Evolutionary conservation across 2,797 vertebrate genomes (phyloP).

Genomic region (Discoglossus pictus): DNA sequence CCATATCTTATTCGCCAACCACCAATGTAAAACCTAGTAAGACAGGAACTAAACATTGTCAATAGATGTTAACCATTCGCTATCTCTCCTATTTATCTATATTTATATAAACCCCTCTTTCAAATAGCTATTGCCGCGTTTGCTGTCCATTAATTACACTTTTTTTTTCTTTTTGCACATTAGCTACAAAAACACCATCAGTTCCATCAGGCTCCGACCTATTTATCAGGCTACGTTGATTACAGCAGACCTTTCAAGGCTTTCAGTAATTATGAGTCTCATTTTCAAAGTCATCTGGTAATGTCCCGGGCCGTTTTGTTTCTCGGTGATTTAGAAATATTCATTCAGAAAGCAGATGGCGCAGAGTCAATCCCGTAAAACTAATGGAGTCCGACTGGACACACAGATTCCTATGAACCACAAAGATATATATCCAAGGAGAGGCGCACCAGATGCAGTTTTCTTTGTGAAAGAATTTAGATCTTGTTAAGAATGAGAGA

Average conservation of each 20-base stretch:
- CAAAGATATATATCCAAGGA: conserved; percentile 59
- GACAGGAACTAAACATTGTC: too few species aligned
- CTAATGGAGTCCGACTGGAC: conserved; percentile 72
- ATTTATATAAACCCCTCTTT: too few species aligned
- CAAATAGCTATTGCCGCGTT: too few species aligned
- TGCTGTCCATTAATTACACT: too few species aligned
- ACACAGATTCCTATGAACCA: conserved; percentile 66
- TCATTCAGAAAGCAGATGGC: conserved; percentile 69
- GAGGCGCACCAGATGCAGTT: conserved; percentile 66
- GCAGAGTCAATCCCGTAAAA: conserved; percentile 69
- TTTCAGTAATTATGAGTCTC: conserved; percentile 60
- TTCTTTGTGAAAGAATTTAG: conserved; percentile 70
- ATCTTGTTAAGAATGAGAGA: conserved; percentile 60
- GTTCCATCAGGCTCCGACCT: conserved; percentile 47
- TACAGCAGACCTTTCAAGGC: conserved; percentile 58
- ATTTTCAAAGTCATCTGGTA: conserved; percentile 58
- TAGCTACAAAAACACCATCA: conserved; percentile 44
- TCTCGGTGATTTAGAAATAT: conserved; percentile 56
- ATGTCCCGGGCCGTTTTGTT: conserved; percentile 48
- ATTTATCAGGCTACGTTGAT: conserved; percentile 57
- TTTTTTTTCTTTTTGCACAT: background rate
- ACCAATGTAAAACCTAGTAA: too few species aligned
- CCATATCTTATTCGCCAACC: too few species aligned
- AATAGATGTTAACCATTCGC: too few species aligned
- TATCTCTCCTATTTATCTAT: too few species aligned